Evolutionary conservation across 2,797 vertebrate genomes (phyloP).

Genomic region (Danio kyathit): DNA sequence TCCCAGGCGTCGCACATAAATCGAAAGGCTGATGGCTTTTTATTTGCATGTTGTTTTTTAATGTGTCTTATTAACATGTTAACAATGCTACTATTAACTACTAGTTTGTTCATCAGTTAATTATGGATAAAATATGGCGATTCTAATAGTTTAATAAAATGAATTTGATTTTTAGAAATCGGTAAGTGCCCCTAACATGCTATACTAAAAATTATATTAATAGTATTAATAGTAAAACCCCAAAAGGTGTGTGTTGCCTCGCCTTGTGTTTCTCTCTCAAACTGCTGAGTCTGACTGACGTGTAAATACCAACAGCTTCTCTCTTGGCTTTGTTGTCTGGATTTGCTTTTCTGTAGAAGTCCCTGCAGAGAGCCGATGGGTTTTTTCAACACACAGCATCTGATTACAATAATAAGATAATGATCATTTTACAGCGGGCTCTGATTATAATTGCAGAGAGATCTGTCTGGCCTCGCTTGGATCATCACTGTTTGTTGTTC

Average conservation of each 20-base stretch:
- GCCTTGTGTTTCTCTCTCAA: not conserved
- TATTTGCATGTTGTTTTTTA: too few species aligned
- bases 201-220: not conserved
- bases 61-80: too few species aligned
- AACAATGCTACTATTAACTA: too few species aligned
- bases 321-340: not conserved
- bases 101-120: too few species aligned
- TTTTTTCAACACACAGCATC: conserved; percentile 19
- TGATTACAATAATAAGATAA: conserved; percentile 47
- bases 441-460: conserved; percentile 50
- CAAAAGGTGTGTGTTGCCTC: not conserved
- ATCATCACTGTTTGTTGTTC: conserved; percentile 16
- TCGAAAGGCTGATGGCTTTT: too few species aligned
- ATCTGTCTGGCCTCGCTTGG: conserved; percentile 25
- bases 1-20: too few species aligned
- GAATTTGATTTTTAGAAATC: too few species aligned
- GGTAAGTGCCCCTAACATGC: not conserved
- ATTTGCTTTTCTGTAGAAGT: not conserved
- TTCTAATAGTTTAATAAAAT: too few species aligned
- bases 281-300: not conserved
- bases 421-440: conserved; percentile 27
- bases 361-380: conserved; percentile 17
- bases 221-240: not conserved
- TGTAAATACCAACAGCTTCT: not conserved
- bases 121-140: too few species aligned